A percentile compares a stretch with the other conserved stretches of the same genome.
Conservation (phyloP, 2,888 invertebrate species). For the Papilio elwesi region DNA sequence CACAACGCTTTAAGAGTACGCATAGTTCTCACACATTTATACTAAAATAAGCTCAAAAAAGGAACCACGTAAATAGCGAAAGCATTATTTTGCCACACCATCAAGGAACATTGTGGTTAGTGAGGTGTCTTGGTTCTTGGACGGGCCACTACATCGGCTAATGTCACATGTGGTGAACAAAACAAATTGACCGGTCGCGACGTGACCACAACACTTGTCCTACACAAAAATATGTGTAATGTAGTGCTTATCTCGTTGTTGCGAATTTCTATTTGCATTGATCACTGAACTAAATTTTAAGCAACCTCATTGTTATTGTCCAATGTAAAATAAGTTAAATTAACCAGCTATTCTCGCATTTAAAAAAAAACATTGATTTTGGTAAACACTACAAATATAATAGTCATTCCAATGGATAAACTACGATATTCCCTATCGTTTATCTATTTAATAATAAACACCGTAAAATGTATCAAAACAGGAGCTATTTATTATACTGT, state of each 20-base stretch:
- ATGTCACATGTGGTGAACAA: conserved; percentile 41
- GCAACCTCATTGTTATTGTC: no score
- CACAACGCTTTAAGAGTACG: background rate
- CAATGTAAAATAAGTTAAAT: no score
- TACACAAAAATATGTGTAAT: background rate
- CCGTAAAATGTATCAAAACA: background rate
- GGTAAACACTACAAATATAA: no score
- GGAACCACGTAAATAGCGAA: conserved; percentile 2
- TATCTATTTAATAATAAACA: background rate
- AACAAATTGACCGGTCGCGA: conserved; percentile 31
- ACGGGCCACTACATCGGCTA: conserved; percentile 33
- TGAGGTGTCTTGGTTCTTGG: conserved; percentile 30
- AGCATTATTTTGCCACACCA: background rate
- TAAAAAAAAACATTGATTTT: no score
- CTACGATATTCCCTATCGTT: no score
- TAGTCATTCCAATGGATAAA: no score
- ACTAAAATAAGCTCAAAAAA: background rate
- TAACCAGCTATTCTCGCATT: no score
- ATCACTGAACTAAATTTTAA: no score
- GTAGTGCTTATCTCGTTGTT: no score
- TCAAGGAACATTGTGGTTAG: conserved; percentile 45
- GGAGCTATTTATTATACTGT: conserved; percentile 32
- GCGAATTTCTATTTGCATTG: no score
- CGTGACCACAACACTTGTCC: conserved; percentile 45
- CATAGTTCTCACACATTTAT: conserved; percentile 4